Conservation (phyloP, 2,797 vertebrate species). For the Hippoglossus hippoglossus region DNA sequence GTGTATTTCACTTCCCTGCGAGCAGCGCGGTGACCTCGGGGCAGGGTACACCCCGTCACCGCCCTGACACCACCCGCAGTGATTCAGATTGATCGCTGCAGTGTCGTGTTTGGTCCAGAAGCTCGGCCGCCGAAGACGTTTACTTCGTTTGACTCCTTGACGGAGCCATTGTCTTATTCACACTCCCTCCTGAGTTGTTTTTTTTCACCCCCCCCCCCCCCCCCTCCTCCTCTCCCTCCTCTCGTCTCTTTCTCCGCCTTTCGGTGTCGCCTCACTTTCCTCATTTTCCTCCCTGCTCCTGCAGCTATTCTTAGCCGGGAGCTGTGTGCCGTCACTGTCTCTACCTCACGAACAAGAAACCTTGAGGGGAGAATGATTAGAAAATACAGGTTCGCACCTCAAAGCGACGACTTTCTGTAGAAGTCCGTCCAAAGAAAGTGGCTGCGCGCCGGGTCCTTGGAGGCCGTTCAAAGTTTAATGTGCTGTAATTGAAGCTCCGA, state of each 20-base stretch:
- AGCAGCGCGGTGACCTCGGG: constrained; percentile 50
- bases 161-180: constrained; percentile 67
- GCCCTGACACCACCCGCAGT: constrained; percentile 29
- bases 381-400: constrained; percentile 64
- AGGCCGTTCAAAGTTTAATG: constrained; percentile 67
- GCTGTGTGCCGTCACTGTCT: constrained; percentile 73
- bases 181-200: constrained; percentile 46
- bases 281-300: constrained; percentile 57
- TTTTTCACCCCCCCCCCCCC: constrained; percentile 42
- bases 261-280: constrained; percentile 54
- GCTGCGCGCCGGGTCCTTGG: constrained; percentile 50
- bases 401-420: constrained; percentile 59
- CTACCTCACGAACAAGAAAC: constrained; percentile 72
- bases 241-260: constrained; percentile 27
- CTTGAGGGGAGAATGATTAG: constrained; percentile 60
- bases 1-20: constrained; percentile 17
- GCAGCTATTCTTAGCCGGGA: constrained; percentile 77
- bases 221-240: constrained; percentile 9
- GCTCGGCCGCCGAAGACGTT: constrained; percentile 54
- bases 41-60: constrained; percentile 55
- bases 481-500: constrained; percentile 57
- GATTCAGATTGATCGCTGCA: constrained; percentile 68
- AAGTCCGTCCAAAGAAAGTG: constrained; percentile 66
- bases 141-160: constrained; percentile 68
- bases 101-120: constrained; percentile 52